These are phyloP conservation scores for Bubalus kerabau DNA, from an alignment of 2,113 vertebrate species.

Conservation along the genomic window DNA sequence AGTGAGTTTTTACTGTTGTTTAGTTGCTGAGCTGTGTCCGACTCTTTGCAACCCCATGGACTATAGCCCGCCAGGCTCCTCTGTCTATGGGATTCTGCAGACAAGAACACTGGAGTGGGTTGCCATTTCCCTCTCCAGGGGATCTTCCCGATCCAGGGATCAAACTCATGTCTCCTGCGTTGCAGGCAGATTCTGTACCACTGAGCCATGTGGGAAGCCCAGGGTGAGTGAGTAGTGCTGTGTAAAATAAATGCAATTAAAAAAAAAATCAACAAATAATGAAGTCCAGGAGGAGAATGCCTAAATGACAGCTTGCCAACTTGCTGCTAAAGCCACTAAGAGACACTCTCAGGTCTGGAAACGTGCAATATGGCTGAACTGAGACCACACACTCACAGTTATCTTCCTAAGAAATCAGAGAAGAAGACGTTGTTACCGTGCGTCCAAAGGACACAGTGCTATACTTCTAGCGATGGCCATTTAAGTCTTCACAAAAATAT, in stretches of 20 bases:
- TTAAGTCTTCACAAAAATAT: not conserved
- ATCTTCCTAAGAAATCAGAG: not conserved
- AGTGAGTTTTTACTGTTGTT: not conserved
- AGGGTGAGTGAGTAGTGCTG: not conserved
- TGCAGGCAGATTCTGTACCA: not conserved
- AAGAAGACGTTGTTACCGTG: too few relatives aligned
- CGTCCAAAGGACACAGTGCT: not conserved
- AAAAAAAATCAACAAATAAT: not conserved
- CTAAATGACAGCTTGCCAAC: rapidly evolving
- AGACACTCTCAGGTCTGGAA: too few relatives aligned
- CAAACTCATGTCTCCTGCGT: not conserved
- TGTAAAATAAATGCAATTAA: not conserved
- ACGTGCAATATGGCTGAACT: rapidly evolving
- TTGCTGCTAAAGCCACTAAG: rapidly evolving
- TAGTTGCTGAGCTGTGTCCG: not conserved
- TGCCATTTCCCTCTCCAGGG: not conserved
- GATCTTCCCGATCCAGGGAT: not conserved
- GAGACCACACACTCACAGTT: not conserved
- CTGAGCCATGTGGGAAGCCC: not conserved
- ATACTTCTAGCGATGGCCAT: rapidly evolving
- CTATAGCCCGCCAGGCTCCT: not conserved
- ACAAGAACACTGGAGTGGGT: not conserved
- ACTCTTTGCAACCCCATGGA: not conserved
- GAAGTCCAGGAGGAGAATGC: not conserved
- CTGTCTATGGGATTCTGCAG: not conserved